These are phyloP conservation scores for Megatriorchis doriae DNA, from an alignment of 2,113 vertebrate genomes.

Conservation along the genomic window DNA sequence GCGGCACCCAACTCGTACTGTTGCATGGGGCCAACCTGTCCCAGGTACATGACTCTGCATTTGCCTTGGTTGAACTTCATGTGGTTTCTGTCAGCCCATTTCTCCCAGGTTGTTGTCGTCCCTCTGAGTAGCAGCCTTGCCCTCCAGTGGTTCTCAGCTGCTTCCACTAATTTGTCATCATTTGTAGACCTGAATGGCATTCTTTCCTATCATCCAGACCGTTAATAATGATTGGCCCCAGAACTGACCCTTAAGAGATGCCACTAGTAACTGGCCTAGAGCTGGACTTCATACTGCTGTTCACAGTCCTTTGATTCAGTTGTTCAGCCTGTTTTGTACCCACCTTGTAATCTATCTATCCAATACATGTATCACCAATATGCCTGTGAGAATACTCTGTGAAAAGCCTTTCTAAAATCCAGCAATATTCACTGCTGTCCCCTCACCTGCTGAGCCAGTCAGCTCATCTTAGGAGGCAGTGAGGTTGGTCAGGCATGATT, in stretches of 20 bases:
- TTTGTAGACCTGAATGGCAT: not conserved
- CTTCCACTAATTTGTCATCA: not conserved
- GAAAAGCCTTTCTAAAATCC: not conserved
- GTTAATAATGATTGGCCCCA: not conserved
- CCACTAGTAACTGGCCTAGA: not conserved
- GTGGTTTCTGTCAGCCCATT: not conserved
- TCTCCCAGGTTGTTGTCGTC: not conserved
- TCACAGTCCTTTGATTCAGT: not conserved
- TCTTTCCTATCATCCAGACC: not conserved
- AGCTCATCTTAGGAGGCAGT: not conserved
- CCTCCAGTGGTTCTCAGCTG: not conserved
- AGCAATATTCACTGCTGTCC: not conserved
- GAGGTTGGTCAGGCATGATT: not conserved
- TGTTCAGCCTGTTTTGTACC: not conserved
- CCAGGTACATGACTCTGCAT: not conserved
- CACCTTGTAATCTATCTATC: not conserved
- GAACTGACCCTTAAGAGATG: not conserved
- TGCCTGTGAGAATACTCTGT: not conserved
- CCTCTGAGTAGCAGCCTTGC: not conserved
- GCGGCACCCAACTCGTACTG: not conserved
- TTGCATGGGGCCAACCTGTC: not conserved
- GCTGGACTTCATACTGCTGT: not conserved
- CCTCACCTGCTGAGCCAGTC: not conserved
- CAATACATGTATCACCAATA: not conserved
- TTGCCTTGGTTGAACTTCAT: not conserved